phyloP scores from a whole-genome alignment of 1,140 invertebrate species.

The Calliphora vicina region DNA sequence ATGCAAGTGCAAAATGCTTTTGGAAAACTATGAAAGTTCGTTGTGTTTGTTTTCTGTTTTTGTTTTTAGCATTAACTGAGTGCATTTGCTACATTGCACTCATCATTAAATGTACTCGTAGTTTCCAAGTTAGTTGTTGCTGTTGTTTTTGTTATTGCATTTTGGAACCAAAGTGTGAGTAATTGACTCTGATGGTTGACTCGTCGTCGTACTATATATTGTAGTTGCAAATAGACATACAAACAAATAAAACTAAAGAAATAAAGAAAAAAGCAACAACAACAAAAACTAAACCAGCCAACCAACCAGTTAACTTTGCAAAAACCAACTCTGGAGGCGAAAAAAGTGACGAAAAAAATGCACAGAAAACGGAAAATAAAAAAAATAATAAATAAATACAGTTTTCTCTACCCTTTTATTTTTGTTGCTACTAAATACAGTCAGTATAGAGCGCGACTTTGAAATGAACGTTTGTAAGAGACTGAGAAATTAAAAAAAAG shows the following conservation, averaged over 20 bases:
- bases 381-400: constrained; percentile 9
- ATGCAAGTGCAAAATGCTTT: background rate
- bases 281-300: constrained; percentile 14
- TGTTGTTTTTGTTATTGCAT: constrained; percentile 7
- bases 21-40: background rate
- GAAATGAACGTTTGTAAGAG: constrained; percentile 28
- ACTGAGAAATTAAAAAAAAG: background rate
- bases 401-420: constrained; percentile 24
- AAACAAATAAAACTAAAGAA: background rate
- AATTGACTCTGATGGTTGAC: constrained; percentile 24
- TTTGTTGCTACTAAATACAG: constrained; percentile 20
- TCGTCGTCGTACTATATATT: background rate
- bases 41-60: background rate
- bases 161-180: constrained; percentile 24
- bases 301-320: constrained; percentile 15
- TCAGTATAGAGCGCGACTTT: constrained; percentile 33
- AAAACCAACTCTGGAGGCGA: constrained; percentile 12
- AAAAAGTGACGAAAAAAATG: background rate
- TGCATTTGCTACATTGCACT: background rate
- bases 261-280: background rate
- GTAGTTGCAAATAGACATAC: background rate
- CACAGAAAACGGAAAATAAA: constrained; percentile 14
- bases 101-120: background rate
- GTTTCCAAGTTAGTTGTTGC: background rate
- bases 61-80: background rate